Evolutionary conservation across 2,888 invertebrate genomes (phyloP), one percentile per base, ranked within the genome.

Genomic region (Agapostemon virescens): DNA sequence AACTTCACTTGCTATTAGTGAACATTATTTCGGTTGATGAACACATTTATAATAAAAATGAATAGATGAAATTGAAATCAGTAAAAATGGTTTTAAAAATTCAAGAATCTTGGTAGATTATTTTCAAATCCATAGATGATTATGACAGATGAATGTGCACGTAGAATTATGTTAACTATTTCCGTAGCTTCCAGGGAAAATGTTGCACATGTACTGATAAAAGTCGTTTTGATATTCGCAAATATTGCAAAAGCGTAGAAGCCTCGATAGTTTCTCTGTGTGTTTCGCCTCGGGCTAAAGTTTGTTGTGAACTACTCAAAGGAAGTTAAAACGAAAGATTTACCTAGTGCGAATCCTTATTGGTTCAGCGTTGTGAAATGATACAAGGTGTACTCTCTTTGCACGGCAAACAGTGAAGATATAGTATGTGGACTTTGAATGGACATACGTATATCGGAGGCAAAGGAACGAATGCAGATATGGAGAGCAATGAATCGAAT

Each of bases 301-400:
- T 85, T 85, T 76, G 77, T 77, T 77, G 72, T 67, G 81, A 77
- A 36, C 63, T 61, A 40, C 58, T 58, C 38, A 72, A 82, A 82
- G 76, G 75, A 75, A 86, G 84, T 75, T 70, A 68, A 61, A 38
- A 64, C 70, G 79, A 81, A 69, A 74, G 81, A 86, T 86, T 86
- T 86, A 84, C 84, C 78, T 81, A 71, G 74, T 33, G 67, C 64
- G 84, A 84, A 84, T 85, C 77, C 80, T 85, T 85, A 86, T 86
- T 86, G 86, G 85, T 67, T 78, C 63, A 40, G 58, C 69, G 73
- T 77, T 58, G 83, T 68, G 70, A 81, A 75, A 77, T 81, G 79
- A 84, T 78, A 78, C 82, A 77, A 69, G 74, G 69, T 80, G 69
- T 83, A 81, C 83, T 70, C 66, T 77, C 81, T 75, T 77, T 82